Evolutionary conservation across 2,888 invertebrate species (phyloP).

Genomic region (Villa cingulata): DNA sequence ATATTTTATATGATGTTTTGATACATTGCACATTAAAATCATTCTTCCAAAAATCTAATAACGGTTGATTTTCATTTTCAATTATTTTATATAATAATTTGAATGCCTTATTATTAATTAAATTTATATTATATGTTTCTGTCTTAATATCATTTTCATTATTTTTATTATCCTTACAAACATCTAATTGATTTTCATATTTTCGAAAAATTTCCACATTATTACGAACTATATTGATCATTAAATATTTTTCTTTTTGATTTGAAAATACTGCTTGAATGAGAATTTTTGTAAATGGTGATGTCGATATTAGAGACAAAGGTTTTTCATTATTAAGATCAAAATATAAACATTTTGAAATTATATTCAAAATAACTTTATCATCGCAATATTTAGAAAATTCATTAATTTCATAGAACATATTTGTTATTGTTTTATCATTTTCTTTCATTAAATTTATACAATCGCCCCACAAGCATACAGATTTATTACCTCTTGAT

Average conservation of each 20-base stretch:
- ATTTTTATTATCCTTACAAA: no score
- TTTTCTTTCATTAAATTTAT: background rate
- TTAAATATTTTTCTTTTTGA: slow-evolving; percentile 5
- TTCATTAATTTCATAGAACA: background rate
- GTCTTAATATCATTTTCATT: background rate
- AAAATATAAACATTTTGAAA: background rate
- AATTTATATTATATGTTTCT: background rate
- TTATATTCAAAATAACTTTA: no score
- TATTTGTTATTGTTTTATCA: background rate
- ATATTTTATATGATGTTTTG: slow-evolving; percentile 8
- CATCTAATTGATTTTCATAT: background rate
- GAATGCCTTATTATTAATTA: slow-evolving; percentile 2
- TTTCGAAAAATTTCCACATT: slow-evolving; percentile 7
- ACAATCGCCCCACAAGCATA: slow-evolving; percentile 10
- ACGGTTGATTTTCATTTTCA: slow-evolving; percentile 3
- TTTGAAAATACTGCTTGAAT: slow-evolving; percentile 8
- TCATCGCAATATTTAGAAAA: no score
- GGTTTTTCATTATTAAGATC: no score
- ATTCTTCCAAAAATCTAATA: slow-evolving; percentile 8
- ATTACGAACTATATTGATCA: slow-evolving; percentile 8
- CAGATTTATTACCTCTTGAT: slow-evolving; percentile 1
- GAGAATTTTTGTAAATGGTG: slow-evolving; percentile 9
- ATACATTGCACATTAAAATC: slow-evolving; percentile 9
- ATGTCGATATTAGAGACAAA: background rate
- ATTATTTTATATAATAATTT: slow-evolving; percentile 4